These are phyloP conservation scores for Melinopterus prodromus DNA, from an alignment of 2,888 invertebrate species.

Conservation along the genomic window DNA sequence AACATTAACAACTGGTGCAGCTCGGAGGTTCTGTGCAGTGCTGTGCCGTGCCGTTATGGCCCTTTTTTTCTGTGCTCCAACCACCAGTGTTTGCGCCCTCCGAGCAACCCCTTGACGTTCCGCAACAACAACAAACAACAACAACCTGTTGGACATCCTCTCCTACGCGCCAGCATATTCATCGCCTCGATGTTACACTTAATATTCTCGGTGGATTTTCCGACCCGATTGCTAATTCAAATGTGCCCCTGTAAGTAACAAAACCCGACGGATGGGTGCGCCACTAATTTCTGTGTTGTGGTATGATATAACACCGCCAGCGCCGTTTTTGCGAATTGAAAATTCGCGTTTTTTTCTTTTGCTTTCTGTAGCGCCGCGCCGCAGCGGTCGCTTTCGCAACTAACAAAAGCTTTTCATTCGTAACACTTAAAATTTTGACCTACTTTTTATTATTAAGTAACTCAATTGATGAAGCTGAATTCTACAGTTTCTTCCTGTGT, in stretches of 20 bases:
- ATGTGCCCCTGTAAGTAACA: constrained; percentile 47
- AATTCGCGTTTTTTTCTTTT: constrained; percentile 7
- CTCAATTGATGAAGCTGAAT: constrained; percentile 5
- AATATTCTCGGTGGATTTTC: constrained; percentile 11
- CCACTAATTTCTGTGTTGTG: neutral
- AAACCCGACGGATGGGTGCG: neutral
- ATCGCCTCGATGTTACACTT: neutral
- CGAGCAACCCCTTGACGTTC: constrained; percentile 15
- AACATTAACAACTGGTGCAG: constrained; percentile 24
- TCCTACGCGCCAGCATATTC: constrained; percentile 6
- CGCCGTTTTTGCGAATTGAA: constrained; percentile 11
- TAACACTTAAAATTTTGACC: constrained; percentile 21
- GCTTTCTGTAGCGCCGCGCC: constrained; percentile 16
- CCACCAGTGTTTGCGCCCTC: constrained; percentile 54
- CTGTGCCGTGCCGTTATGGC: constrained; percentile 54
- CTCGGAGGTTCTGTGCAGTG: constrained; percentile 47
- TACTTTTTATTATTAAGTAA: constrained; percentile 26
- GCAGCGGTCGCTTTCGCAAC: constrained; percentile 22
- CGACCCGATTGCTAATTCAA: constrained; percentile 43
- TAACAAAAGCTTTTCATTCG: constrained; percentile 19
- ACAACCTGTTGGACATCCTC: constrained; percentile 30
- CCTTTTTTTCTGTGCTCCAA: constrained; percentile 51
- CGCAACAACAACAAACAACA: constrained; percentile 28
- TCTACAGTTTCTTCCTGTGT: constrained; percentile 21
- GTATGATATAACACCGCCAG: constrained; percentile 17